Evolutionary conservation across 2,888 invertebrate species (phyloP), one percentile per base, ranked within the genome.

Genomic region (Drosophila merina): DNA sequence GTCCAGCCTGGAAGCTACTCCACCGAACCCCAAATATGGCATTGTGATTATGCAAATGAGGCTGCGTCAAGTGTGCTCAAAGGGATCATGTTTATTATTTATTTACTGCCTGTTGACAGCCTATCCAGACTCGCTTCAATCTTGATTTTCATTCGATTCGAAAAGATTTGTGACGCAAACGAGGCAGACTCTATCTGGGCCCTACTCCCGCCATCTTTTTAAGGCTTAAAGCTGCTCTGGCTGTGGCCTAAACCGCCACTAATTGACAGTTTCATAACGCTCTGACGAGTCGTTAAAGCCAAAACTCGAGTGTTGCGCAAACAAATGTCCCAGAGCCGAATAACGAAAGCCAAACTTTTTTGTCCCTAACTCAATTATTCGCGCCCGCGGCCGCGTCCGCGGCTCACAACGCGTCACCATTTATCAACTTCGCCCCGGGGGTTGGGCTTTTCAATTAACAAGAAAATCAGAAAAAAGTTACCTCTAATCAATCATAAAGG

Each of bases 191-290:
- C 28, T 28, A 28, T 5, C 28, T 28, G 6, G 28, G 7, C 9
- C 7, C 40, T 42, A 14, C 40, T 42, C 36, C 8, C 8, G 40
- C 40, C 12, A 12, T 10, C 9, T 9, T 26, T 25, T 30, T 48
- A 20, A 47, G 66, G 76, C 76, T 84, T 76, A 75, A 85, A 82
- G 88, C 77, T 72, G 38, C 57, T 49, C 12, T 30, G 62, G 31
- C 26, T 33, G 42, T 20, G 40, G 45, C 57, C 57, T 69, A 67
- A 82, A 71, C 80, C 59, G 69, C 69, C 82, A 78, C 88, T 85
- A 88, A 88, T 85, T 85, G 84, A 85, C 88, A 86, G 84, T 84
- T 84, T 76, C 88, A 81, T 81, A 84, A 88, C 72, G 72, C 63
- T 48, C 42, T 25, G 42, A 25, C 58, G 71, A 64, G 79, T 87